phyloP scores from a whole-genome alignment of 2,113 vertebrate genomes.

The Euleptes europaea region DNA sequence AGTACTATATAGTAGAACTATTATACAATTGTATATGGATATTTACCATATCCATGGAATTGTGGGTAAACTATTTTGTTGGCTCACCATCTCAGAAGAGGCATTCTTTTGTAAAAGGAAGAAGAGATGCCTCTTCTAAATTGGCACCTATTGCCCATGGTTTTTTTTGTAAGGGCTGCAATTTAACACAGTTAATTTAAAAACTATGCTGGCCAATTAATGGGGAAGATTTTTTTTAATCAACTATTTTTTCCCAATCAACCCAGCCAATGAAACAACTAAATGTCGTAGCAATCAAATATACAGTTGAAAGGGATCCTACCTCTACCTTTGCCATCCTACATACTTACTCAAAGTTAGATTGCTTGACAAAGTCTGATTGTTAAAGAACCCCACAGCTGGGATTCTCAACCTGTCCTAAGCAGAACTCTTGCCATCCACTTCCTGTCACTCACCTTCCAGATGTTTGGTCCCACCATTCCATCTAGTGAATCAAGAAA shows the following conservation, averaged over 20 bases:
- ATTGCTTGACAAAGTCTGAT: conserved; percentile 63
- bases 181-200: neutral
- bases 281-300: neutral
- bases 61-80: neutral
- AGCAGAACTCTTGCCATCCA: conserved; percentile 68
- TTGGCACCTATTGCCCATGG: no score
- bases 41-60: neutral
- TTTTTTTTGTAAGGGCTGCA: neutral
- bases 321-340: neutral
- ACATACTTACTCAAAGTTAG: conserved; percentile 46
- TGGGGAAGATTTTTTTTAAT: no score
- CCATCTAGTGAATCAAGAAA: conserved; percentile 81
- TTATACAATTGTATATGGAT: neutral
- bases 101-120: neutral
- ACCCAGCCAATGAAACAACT: neutral
- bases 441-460: conserved; percentile 76
- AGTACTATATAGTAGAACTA: neutral
- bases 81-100: neutral
- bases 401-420: conserved; percentile 64
- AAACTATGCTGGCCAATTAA: neutral
- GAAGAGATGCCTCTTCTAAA: neutral
- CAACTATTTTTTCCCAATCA: neutral
- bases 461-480: conserved; percentile 74
- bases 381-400: conserved; percentile 69
- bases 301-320: neutral